These are phyloP conservation scores for Incurvaria masculella DNA, from an alignment of 2,888 invertebrate species.

Conservation along the genomic window DNA sequence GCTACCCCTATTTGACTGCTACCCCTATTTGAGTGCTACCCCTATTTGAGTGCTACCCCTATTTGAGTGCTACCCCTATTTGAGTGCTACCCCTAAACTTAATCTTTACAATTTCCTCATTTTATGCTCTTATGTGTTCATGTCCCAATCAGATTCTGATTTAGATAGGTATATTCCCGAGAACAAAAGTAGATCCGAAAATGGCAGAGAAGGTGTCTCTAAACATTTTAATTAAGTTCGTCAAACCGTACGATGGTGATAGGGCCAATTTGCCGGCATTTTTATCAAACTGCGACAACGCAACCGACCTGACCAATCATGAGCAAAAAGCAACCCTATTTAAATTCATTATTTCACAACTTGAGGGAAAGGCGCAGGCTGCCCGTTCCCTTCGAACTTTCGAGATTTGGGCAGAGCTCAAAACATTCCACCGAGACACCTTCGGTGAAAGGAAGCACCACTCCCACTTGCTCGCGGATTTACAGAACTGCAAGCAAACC, in stretches of 20 bases:
- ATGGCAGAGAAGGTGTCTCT: too few species aligned
- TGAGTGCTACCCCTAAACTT: too few species aligned
- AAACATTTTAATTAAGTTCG: not conserved
- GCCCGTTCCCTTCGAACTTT: not conserved
- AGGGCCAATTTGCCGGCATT: not conserved
- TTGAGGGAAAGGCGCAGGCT: constrained; percentile 2
- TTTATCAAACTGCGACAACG: not conserved
- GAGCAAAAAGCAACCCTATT: not conserved
- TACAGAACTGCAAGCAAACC: constrained; percentile 1
- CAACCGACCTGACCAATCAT: not conserved
- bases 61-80: too few species aligned
- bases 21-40: too few species aligned
- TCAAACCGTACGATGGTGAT: not conserved
- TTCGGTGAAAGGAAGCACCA: constrained; percentile 3
- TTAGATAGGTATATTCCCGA: too few species aligned
- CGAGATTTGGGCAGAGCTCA: not conserved
- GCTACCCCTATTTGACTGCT: too few species aligned
- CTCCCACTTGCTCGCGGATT: not conserved
- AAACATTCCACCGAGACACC: not conserved
- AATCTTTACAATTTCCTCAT: too few species aligned
- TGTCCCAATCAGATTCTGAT: too few species aligned
- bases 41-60: too few species aligned
- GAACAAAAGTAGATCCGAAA: too few species aligned
- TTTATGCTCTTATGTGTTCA: too few species aligned
- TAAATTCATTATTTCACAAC: constrained; percentile 1